Evolutionary conservation across 2,888 invertebrate species (phyloP), one percentile per base, ranked within the genome.

Genomic region (Nebria brevicollis): DNA sequence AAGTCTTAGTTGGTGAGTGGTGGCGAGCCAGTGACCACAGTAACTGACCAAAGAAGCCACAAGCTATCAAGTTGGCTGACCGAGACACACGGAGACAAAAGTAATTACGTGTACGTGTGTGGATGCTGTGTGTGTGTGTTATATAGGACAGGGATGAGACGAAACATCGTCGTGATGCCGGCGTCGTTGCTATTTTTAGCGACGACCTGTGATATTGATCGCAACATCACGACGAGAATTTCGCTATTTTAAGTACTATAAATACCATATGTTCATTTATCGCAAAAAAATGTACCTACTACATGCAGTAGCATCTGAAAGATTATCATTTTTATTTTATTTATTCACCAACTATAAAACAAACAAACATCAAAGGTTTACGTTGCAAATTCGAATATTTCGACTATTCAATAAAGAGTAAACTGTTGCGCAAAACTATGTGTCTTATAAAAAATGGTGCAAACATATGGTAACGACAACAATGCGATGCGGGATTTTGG

Each of bases 191-290:
- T 80, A 80, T 80, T 80, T 80, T 80, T 80, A 80, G 80, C 75
- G 75, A 68, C 70, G 80, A 80, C 80, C 80, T 80, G 80, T 80
- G 80, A 75, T 80, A 80, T 80, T 80, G 80, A 80, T 80, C 80
- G 80, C 65, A 70, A 80, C 80, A 70, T 80, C 80, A 80, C 80
- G 80, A 43, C 20, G 75, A 80, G 75, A 70, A 80, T 75, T 75
- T 54, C 70, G 80, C 80, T 80, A 80, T 80, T 80, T 80, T 80
- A 80, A 75, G 80, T 75, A 80, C 13, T 13, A 54, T 75, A 80
- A 80, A 80, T 80, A 80, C 68, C 75, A 66, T 66, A 34, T 34
- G 34, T 34, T 34, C 34, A 34, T 34, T 34, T 34, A 34, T 5
- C 34, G 1, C 34, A 34, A 34, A 34, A 34, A 34, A 34, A 34